A percentile compares a stretch with the other conserved stretches of the same genome.
Evolutionary conservation across 1,140 invertebrate genomes (phyloP).

Genomic region (Carposina sasakii): DNA sequence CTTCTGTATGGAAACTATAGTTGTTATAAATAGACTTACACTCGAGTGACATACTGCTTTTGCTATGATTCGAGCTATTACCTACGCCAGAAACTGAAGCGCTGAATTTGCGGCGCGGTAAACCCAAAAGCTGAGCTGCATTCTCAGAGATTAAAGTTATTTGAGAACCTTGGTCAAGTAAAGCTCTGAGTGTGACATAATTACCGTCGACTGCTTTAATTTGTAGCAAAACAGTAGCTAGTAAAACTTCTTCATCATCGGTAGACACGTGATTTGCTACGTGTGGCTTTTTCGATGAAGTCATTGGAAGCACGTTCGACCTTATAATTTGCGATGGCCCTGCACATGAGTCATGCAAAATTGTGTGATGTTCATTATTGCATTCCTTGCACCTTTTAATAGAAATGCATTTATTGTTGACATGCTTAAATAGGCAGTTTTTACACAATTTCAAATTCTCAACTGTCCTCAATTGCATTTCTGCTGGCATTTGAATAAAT

Average conservation of each 20-base stretch:
- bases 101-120: not conserved
- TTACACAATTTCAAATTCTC: slow-evolving; percentile 16
- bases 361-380: slow-evolving; percentile 17
- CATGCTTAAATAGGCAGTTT: slow-evolving; percentile 16
- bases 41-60: not conserved
- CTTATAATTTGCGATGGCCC: no score
- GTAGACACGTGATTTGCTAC: not conserved
- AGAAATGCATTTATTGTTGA: slow-evolving; percentile 16
- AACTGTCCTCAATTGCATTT: slow-evolving; percentile 16
- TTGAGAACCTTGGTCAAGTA: not conserved
- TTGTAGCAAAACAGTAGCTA: not conserved
- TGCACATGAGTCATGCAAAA: slow-evolving; percentile 12
- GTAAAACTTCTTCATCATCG: not conserved
- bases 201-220: not conserved
- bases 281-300: not conserved
- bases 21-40: slow-evolving; percentile 14
- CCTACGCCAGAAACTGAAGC: slow-evolving; percentile 8
- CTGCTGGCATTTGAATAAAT: slow-evolving; percentile 14
- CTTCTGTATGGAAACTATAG: slow-evolving; percentile 11
- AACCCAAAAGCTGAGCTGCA: slow-evolving; percentile 2
- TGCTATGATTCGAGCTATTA: not conserved
- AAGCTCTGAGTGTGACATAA: not conserved
- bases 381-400: slow-evolving; percentile 17
- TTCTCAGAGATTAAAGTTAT: slow-evolving; percentile 9
- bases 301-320: not conserved